A percentile compares a stretch with the other conserved stretches of the same genome.
Conservation (phyloP, 1,140 invertebrate species). For the Microvelia longipes region DNA sequence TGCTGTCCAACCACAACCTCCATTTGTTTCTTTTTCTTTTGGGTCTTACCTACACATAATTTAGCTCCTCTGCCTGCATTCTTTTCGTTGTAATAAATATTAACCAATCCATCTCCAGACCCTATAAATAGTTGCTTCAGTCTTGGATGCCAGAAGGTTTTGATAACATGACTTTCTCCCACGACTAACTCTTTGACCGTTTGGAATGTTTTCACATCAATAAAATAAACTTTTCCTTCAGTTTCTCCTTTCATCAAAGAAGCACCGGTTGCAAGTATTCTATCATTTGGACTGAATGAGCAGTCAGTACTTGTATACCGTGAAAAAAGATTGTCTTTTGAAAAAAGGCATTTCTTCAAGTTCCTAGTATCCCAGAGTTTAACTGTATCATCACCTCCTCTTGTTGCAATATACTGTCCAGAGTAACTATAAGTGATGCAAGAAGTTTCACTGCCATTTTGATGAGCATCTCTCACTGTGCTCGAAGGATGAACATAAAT, state of each 20-base stretch:
- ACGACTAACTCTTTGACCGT: conserved; percentile 56
- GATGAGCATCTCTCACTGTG: conserved; percentile 65
- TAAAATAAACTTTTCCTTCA: conserved; percentile 64
- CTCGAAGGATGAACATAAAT: conserved; percentile 63
- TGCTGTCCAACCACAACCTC: conserved; percentile 81
- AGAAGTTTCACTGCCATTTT: conserved; percentile 63
- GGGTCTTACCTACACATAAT: conserved; percentile 69
- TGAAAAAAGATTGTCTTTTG: conserved; percentile 55
- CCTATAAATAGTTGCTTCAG: conserved; percentile 91
- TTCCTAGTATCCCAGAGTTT: conserved; percentile 88
- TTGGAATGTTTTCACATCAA: conserved; percentile 61
- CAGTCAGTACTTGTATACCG: conserved; percentile 35
- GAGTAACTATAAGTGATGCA: conserved; percentile 79
- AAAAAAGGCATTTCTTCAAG: conserved; percentile 61
- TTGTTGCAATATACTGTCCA: conserved; percentile 58
- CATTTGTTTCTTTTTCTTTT: conserved; percentile 58
- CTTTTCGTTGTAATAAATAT: conserved; percentile 79
- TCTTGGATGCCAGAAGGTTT: conserved; percentile 88
- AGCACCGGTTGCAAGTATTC: conserved; percentile 72
- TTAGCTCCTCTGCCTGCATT: conserved; percentile 78
- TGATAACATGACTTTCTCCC: conserved; percentile 67
- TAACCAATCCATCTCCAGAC: conserved; percentile 77
- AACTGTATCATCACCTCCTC: conserved; percentile 81
- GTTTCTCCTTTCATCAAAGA: conserved; percentile 57
- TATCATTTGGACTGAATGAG: conserved; percentile 86